phyloP scores from a whole-genome alignment of 2,113 vertebrate genomes.

The Conger conger region DNA sequence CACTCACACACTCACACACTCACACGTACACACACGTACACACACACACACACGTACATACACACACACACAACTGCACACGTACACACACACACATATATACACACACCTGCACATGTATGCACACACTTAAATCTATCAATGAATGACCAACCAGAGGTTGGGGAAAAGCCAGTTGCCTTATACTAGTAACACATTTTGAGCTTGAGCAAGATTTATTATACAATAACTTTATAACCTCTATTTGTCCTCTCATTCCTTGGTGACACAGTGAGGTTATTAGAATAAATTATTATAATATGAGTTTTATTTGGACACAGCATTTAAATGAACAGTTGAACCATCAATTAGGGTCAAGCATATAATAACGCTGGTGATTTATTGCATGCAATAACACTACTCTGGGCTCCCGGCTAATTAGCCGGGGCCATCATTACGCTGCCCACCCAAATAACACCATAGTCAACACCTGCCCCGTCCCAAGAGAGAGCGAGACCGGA shows the following conservation, averaged over 20 bases:
- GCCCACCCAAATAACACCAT: neutral
- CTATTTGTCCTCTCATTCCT: constrained; percentile 18
- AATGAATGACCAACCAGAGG: neutral
- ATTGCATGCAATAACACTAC: constrained; percentile 16
- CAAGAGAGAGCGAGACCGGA: neutral
- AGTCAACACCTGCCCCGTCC: constrained; percentile 14
- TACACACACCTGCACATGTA: neutral
- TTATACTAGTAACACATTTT: neutral
- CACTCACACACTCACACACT: neutral
- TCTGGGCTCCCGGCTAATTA: constrained; percentile 27
- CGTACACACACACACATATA: neutral
- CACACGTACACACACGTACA: neutral
- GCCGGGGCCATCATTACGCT: constrained; percentile 14
- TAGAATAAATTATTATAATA: constrained; percentile 40
- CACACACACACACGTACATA: neutral
- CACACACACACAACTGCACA: neutral
- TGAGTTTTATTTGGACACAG: constrained; percentile 30
- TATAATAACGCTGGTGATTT: constrained; percentile 23
- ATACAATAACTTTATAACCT: constrained; percentile 32
- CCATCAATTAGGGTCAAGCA: constrained; percentile 30
- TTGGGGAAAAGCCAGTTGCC: neutral
- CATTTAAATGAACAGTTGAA: constrained; percentile 35
- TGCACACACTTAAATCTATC: neutral
- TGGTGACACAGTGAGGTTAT: constrained; percentile 16
- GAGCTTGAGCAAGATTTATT: neutral